Evolutionary conservation across 2,113 vertebrate species (phyloP).

Genomic region (Periophthalmus modestus): DNA sequence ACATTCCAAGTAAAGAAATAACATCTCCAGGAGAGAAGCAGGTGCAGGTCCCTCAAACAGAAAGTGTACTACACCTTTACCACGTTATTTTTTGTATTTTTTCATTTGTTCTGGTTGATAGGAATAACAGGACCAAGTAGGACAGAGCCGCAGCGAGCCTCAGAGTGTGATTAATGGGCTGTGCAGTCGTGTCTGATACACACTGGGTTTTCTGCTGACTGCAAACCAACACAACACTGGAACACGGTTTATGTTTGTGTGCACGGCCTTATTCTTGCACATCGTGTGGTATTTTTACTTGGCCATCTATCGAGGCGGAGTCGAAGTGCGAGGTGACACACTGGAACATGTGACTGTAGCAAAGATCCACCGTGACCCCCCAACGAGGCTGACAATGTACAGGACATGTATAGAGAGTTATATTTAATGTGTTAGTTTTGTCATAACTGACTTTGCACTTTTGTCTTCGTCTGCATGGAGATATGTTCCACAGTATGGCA

Average conservation of each 20-base stretch:
- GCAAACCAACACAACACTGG: neutral
- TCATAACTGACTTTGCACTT: too few relatives aligned
- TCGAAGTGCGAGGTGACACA: neutral
- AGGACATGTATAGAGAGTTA: too few relatives aligned
- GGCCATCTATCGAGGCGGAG: neutral
- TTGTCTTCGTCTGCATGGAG: too few relatives aligned
- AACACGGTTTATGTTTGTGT: neutral
- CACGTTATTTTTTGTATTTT: neutral
- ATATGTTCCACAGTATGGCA: too few relatives aligned
- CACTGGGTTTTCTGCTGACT: neutral
- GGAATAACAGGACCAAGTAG: neutral
- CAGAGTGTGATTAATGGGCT: neutral
- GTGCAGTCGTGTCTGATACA: neutral
- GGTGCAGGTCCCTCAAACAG: too few relatives aligned
- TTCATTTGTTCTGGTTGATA: neutral
- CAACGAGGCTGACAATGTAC: too few relatives aligned
- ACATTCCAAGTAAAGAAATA: neutral
- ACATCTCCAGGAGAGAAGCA: neutral
- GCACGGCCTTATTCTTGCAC: neutral
- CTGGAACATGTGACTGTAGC: neutral
- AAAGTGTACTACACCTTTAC: neutral
- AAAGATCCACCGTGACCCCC: neutral
- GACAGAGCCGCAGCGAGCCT: neutral
- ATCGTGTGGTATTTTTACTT: neutral
- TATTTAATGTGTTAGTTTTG: too few relatives aligned